Conservation (phyloP, 2,113 vertebrate genomes). For the Ia io region DNA sequence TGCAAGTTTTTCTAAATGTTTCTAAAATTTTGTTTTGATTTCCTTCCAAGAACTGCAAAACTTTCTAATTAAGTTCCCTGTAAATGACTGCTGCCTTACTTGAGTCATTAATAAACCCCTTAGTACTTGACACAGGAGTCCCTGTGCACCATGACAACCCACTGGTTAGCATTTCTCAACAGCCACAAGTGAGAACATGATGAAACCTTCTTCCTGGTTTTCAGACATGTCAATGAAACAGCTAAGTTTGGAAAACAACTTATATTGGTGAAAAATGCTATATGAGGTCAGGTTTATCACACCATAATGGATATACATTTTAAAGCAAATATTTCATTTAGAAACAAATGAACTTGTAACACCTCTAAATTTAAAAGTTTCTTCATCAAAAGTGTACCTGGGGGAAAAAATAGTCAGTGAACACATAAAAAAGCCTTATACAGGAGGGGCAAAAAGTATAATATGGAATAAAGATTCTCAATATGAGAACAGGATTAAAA, state of each 20-base stretch:
- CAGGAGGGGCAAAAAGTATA: not conserved
- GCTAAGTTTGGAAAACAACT: not conserved
- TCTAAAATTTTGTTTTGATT: not conserved
- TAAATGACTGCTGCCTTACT: not conserved
- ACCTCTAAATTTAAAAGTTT: not conserved
- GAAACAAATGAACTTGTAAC: not conserved
- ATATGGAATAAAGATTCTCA: not conserved
- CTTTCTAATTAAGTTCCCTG: not conserved
- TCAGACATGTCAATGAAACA: not conserved
- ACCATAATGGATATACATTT: not conserved
- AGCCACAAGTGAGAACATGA: not conserved
- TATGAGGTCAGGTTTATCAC: not conserved
- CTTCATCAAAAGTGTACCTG: not conserved
- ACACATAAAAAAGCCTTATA: not conserved
- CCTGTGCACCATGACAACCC: accelerated
- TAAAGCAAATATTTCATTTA: not conserved
- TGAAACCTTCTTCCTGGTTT: not conserved
- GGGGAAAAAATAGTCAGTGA: not conserved
- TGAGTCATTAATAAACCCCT: not conserved
- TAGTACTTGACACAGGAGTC: not conserved
- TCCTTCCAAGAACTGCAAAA: not conserved
- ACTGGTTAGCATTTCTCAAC: not conserved
- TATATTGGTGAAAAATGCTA: not conserved
- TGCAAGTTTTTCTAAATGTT: not conserved
- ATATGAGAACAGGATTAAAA: not conserved